These are phyloP conservation scores for Periparus ater DNA, from an alignment of 2,797 vertebrate species.

Conservation along the genomic window DNA sequence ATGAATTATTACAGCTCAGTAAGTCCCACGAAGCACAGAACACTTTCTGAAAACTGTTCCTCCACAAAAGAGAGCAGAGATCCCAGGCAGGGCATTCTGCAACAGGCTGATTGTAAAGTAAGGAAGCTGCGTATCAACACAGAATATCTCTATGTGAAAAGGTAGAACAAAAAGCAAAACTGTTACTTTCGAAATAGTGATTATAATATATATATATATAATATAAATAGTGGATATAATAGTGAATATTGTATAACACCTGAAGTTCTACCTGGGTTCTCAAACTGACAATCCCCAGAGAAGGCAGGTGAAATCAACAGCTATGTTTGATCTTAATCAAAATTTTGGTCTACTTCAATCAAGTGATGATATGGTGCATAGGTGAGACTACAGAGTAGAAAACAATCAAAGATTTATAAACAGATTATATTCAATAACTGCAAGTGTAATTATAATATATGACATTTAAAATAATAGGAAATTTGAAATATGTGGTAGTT, in stretches of 20 bases:
- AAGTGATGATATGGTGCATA: neutral
- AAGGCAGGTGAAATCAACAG: neutral
- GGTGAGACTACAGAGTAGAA: neutral
- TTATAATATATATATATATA: neutral
- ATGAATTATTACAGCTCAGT: neutral
- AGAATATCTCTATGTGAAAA: neutral
- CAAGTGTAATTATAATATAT: neutral
- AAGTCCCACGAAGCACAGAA: neutral
- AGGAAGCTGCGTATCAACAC: neutral
- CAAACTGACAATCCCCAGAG: neutral
- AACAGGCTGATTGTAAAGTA: neutral
- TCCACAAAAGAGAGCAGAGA: neutral
- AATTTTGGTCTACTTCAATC: neutral
- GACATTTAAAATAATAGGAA: neutral
- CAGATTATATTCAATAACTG: neutral
- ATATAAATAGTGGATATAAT: neutral
- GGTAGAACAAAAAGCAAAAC: neutral
- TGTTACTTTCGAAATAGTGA: neutral
- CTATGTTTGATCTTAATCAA: neutral
- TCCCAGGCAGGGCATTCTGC: neutral
- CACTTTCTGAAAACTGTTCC: neutral
- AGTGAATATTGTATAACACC: neutral
- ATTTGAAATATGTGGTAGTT: neutral
- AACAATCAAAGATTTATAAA: neutral
- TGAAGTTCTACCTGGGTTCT: neutral